Percentiles rank a stretch among this genome's conserved stretches.
Conservation (phyloP, 2,888 invertebrate genomes). For the Pandemis cinnamomeana region DNA sequence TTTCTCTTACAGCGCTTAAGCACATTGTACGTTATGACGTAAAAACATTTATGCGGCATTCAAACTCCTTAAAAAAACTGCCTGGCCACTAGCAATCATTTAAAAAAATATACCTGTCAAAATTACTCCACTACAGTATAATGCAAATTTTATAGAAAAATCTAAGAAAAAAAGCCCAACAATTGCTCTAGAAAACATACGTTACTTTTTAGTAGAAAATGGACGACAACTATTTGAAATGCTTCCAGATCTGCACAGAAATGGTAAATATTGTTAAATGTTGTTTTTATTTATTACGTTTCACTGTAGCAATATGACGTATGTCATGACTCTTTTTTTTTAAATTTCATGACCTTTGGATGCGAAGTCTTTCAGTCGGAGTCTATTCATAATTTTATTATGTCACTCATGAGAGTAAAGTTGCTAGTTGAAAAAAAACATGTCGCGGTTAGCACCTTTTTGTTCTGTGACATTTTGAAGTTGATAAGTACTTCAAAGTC, state of each 20-base stretch:
- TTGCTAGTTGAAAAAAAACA: neutral
- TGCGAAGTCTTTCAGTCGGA: too few relatives aligned
- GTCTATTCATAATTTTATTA: too few relatives aligned
- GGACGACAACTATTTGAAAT: constrained; percentile 50
- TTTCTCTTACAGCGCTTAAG: too few relatives aligned
- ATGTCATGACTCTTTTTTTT: too few relatives aligned
- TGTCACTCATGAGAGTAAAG: neutral
- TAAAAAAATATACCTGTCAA: constrained; percentile 4
- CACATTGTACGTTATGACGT: too few relatives aligned
- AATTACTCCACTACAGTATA: neutral
- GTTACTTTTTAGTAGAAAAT: constrained; percentile 44
- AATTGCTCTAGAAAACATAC: neutral
- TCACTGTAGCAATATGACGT: too few relatives aligned
- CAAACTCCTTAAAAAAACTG: neutral
- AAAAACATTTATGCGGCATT: neutral
- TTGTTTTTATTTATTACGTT: too few relatives aligned
- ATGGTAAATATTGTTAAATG: constrained; percentile 47
- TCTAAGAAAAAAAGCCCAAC: neutral
- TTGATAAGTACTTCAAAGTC: neutral
- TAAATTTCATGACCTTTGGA: too few relatives aligned
- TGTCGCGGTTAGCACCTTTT: neutral
- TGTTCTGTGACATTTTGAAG: neutral
- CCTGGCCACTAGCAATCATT: neutral
- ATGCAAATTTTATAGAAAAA: neutral
- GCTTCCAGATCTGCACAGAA: constrained; percentile 47